Base-by-base conservation (phyloP, 2,888 invertebrate genomes). In the Macroteleia sp. region DNA sequence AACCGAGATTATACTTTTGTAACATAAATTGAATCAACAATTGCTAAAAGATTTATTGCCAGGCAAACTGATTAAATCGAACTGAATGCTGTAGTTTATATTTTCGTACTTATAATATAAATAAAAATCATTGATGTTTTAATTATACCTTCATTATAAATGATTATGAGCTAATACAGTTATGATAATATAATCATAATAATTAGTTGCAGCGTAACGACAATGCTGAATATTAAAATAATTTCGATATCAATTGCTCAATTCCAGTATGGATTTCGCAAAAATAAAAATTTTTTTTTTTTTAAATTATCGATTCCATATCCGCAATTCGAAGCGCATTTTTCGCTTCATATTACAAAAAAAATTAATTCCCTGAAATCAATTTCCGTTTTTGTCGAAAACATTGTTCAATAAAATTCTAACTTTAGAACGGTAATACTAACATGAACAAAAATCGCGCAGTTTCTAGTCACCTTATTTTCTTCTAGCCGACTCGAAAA, bases 21-120 rank as follows among this genome's bases (percentile, higher is more conserved):
- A 54, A 61, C 62, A 46, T 22, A 56, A 61, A 71, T 62, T 71
- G 61, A 61, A 70, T 70, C 70, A 69, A 67, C 70, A 70, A 59
- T 70, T 61, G 36, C 50, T 42, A 6, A 9, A 42, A 59, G 59
- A 70, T 70, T 70, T 70, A 70, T 61, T 59, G 42, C 70, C 36
- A 34, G 4, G 19, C 50, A 9, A 50, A 25, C 50, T 14, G 69
- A 69, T 69, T 69, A 50, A n/a, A 69, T 69, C 52, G 46, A 61
- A 70, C 61, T 70, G 69, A 69, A 59, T 57, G 36, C 6, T 12
- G 56, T 28, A 25, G 25, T 42, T 66, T 34, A 19, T 41, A 62
- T 34, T 32, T 62, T 32, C 32, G n/a, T n/a, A n/a, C n/a, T n/a
- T n/a, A n/a, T n/a, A n/a, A n/a, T n/a, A n/a, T n/a, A n/a, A n/a